A percentile compares a stretch with the other conserved stretches of the same genome.
These are phyloP conservation scores for Semaprochilodus insignis DNA, from an alignment of 2,797 vertebrate genomes.

Conservation along the genomic window DNA sequence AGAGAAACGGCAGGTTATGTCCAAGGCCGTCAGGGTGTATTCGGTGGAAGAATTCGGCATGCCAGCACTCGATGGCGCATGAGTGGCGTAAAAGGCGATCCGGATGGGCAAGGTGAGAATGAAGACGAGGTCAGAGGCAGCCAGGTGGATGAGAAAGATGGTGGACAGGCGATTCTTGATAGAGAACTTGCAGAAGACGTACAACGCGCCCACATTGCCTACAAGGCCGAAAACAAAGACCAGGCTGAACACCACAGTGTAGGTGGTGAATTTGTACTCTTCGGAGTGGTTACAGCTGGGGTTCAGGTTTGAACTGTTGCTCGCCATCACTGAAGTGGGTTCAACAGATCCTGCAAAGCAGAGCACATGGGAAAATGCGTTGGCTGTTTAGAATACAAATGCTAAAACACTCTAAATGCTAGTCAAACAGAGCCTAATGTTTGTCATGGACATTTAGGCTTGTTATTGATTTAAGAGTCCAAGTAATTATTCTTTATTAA, in stretches of 20 bases:
- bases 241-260: constrained; percentile 55
- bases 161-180: constrained; percentile 54
- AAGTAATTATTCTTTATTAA: background rate
- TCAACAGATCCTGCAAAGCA: constrained; percentile 21
- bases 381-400: background rate
- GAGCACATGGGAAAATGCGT: background rate
- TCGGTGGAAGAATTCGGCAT: background rate
- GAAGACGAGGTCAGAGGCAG: constrained; percentile 61
- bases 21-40: background rate
- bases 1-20: constrained; percentile 49
- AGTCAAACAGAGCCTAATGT: no score
- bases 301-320: background rate
- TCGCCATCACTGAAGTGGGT: constrained; percentile 10
- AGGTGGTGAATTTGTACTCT: constrained; percentile 43
- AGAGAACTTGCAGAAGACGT: constrained; percentile 57
- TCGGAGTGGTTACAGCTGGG: constrained; percentile 30
- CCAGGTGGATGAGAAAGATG: constrained; percentile 62
- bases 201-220: constrained; percentile 53
- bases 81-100: constrained; percentile 36
- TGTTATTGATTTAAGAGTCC: no score
- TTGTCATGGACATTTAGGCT: no score
- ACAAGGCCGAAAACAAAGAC: constrained; percentile 58
- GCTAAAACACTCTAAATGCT: background rate
- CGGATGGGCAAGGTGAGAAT: constrained; percentile 55
- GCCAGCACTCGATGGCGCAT: constrained; percentile 5